phyloP scores from a whole-genome alignment of 92 coral and sea anemone species.

The Plumapathes pennacea region DNA sequence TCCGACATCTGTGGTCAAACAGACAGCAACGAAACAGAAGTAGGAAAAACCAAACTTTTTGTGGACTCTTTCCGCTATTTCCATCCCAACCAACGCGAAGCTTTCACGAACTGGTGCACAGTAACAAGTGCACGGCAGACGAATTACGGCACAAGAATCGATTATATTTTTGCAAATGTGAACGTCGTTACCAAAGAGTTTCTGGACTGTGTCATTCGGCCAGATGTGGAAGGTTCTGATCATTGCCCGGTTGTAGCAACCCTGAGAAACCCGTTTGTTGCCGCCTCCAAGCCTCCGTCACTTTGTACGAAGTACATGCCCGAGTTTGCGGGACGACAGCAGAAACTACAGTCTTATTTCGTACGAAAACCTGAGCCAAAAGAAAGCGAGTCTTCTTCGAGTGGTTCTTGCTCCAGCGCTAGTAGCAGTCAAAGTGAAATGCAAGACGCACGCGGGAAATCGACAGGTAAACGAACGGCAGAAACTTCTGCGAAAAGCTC shows the following conservation, averaged over 20 bases:
- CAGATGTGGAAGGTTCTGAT: slow-evolving; percentile 93
- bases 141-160: slow-evolving; percentile 91
- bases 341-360: slow-evolving; percentile 78
- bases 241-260: slow-evolving; percentile 96
- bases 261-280: slow-evolving; percentile 44
- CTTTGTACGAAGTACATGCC: slow-evolving; percentile 93
- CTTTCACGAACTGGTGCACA: slow-evolving; percentile 95
- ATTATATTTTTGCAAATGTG: slow-evolving; percentile 81
- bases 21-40: slow-evolving; percentile 4
- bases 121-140: slow-evolving; percentile 93
- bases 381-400: not conserved
- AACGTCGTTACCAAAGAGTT: slow-evolving; percentile 58
- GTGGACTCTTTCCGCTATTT: slow-evolving; percentile 81
- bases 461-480: not conserved
- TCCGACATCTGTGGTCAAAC: no score
- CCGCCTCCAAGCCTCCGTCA: slow-evolving; percentile 65
- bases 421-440: not conserved
- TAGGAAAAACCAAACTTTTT: slow-evolving; percentile 23
- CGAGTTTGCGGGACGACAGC: slow-evolving; percentile 90
- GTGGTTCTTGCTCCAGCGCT: slow-evolving; percentile 9
- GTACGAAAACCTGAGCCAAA: slow-evolving; percentile 31
- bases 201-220: slow-evolving; percentile 66
- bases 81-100: slow-evolving; percentile 72
- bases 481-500: slow-evolving; percentile 5
- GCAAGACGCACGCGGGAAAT: not conserved